A percentile compares a stretch with the other conserved stretches of the same genome.
These are phyloP conservation scores for Smithornis capensis DNA, from an alignment of 2,113 vertebrate species.

Conservation along the genomic window DNA sequence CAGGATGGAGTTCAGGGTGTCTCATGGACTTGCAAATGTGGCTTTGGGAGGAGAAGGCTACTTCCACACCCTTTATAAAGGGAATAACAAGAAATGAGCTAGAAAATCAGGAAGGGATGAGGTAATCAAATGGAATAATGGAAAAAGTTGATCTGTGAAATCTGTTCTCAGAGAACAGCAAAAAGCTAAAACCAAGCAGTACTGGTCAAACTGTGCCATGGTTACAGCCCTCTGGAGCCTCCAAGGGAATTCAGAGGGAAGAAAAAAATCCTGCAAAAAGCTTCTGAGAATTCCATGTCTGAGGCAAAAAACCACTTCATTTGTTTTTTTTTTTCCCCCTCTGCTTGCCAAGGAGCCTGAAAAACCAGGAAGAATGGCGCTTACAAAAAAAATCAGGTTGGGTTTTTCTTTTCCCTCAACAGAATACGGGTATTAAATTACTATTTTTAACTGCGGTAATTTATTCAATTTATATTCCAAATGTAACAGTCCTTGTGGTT, in stretches of 20 bases:
- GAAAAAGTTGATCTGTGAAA: background rate
- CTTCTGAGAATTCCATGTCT: background rate
- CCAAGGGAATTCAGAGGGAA: background rate
- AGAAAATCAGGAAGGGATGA: background rate
- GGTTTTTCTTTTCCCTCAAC: background rate
- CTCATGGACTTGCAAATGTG: background rate
- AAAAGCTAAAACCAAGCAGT: background rate
- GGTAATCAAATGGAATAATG: background rate
- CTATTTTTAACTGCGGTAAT: conserved; percentile 1
- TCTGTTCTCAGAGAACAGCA: background rate
- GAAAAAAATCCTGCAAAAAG: background rate
- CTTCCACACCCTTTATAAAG: background rate
- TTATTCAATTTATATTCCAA: conserved; percentile 7
- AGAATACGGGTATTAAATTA: background rate
- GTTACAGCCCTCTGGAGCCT: background rate
- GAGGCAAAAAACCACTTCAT: background rate
- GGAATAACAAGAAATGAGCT: background rate
- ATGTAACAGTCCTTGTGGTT: background rate
- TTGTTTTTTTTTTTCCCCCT: background rate
- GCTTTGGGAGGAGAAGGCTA: background rate
- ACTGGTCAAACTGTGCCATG: fast-evolving
- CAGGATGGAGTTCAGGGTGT: background rate
- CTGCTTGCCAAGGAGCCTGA: background rate
- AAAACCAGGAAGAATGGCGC: background rate
- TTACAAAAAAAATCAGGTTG: background rate